A percentile compares a stretch with the other conserved stretches of the same genome.
phyloP scores from a whole-genome alignment of 2,888 invertebrate species.

The Tenodera sinensis region DNA sequence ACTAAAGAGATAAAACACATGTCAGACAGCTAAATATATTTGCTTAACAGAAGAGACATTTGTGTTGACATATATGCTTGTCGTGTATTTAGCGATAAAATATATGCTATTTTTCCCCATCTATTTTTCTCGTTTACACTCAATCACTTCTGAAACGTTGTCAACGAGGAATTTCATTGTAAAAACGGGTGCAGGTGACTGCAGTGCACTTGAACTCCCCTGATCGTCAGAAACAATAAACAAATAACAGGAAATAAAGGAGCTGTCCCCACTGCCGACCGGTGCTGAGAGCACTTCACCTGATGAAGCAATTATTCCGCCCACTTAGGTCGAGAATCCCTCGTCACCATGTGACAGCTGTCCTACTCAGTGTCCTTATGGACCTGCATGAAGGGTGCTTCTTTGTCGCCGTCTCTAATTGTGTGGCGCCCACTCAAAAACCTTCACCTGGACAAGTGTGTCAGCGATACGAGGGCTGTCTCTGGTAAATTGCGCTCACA shows the following conservation, averaged over 20 bases:
- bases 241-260: neutral
- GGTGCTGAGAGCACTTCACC: neutral
- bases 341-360: neutral
- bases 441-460: neutral
- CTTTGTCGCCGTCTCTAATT: neutral
- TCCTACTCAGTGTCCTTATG: neutral
- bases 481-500: neutral
- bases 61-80: no score
- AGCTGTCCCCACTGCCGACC: neutral
- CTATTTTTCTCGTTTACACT: neutral
- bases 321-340: neutral
- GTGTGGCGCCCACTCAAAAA: neutral
- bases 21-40: no score
- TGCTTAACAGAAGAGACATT: no score
- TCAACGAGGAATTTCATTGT: neutral
- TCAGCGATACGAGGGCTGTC: neutral
- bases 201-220: neutral
- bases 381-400: neutral
- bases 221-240: neutral
- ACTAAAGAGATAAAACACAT: no score
- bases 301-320: neutral
- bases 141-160: neutral
- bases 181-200: neutral
- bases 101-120: neutral
- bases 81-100: neutral